Conservation (phyloP, 2,888 invertebrate species). For the Didymodactylos carnosus region DNA sequence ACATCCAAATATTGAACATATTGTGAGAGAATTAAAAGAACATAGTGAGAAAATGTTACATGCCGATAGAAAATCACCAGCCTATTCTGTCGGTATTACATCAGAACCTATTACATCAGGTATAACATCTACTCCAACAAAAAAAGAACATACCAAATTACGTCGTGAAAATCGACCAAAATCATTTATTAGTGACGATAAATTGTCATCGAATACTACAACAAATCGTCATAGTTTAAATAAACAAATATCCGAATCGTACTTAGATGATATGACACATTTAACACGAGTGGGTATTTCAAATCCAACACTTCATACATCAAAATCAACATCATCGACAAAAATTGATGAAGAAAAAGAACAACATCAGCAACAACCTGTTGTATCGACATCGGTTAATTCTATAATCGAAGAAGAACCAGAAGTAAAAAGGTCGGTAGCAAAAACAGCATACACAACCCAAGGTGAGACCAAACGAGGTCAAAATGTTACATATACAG, state of each 20-base stretch:
- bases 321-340: background rate
- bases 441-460: background rate
- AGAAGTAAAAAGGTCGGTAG: background rate
- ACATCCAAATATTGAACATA: too few species aligned
- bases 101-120: background rate
- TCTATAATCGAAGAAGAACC: background rate
- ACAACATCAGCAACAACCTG: too few species aligned
- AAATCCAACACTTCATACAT: background rate
- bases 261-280: background rate
- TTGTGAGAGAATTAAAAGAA: background rate
- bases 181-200: background rate
- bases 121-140: background rate
- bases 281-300: background rate
- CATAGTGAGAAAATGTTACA: background rate
- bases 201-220: background rate
- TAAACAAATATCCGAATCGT: background rate
- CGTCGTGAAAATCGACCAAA: background rate
- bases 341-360: background rate
- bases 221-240: background rate
- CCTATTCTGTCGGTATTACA: background rate
- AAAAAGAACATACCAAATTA: background rate
- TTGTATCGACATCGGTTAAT: background rate
- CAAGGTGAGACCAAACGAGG: background rate
- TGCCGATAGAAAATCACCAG: background rate
- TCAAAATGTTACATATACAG: background rate